Conservation (phyloP, 2,113 vertebrate species). For the Callionymus lyra region DNA sequence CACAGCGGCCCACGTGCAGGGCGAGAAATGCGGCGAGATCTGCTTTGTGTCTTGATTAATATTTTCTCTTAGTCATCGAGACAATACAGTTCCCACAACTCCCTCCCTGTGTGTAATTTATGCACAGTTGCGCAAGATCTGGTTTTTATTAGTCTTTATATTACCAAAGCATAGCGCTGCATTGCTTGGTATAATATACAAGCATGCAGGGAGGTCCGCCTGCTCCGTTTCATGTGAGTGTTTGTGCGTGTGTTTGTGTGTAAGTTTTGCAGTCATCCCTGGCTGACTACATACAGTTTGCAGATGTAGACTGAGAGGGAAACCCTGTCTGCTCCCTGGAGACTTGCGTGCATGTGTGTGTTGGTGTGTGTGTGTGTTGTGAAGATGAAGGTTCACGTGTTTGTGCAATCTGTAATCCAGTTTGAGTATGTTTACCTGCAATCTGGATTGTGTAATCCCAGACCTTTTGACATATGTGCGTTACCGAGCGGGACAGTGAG, state of each 20-base stretch:
- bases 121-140: constrained; percentile 29
- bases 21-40: constrained; percentile 11
- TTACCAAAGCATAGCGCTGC: constrained; percentile 17
- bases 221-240: constrained; percentile 4
- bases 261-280: constrained; percentile 23
- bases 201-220: constrained; percentile 27
- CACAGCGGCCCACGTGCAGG: constrained; percentile 16
- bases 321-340: constrained; percentile 47
- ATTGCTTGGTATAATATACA: constrained; percentile 15
- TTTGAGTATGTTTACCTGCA: constrained; percentile 13
- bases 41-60: constrained; percentile 37
- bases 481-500: constrained; percentile 1
- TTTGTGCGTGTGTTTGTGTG: constrained; percentile 9
- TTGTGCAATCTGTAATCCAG: constrained; percentile 11
- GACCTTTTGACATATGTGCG: constrained; percentile 1
- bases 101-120: constrained; percentile 3
- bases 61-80: constrained; percentile 33
- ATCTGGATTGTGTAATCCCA: constrained; percentile 17
- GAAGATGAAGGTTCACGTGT: background rate
- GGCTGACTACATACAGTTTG: constrained; percentile 19
- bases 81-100: constrained; percentile 10
- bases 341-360: constrained; percentile 9
- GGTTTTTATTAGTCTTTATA: constrained; percentile 49
- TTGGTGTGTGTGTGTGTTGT: constrained; percentile 15
- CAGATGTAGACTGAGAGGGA: constrained; percentile 48